phyloP scores from a whole-genome alignment of 2,797 vertebrate genomes.

The Nannoperca australis region DNA sequence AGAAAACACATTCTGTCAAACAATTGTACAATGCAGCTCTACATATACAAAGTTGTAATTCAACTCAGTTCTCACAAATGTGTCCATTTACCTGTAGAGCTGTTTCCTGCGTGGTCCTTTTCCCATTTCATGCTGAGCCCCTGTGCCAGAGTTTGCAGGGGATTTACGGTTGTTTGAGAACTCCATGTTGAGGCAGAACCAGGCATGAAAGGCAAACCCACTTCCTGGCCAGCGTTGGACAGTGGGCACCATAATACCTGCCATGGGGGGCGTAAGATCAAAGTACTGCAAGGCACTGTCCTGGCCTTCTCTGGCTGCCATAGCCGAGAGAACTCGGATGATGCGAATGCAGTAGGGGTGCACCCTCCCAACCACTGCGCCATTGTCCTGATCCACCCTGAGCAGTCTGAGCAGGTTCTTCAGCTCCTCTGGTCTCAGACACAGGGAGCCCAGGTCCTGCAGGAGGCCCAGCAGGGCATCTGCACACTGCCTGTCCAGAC shows the following conservation, averaged over 20 bases:
- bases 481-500: conserved; percentile 87
- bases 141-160: conserved; percentile 40
- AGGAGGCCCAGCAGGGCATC: conserved; percentile 91
- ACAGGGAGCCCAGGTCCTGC: conserved; percentile 90
- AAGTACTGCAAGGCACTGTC: conserved; percentile 92
- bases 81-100: conserved; percentile 90
- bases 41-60: background rate
- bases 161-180: conserved; percentile 64
- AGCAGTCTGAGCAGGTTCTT: conserved; percentile 89
- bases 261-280: conserved; percentile 94
- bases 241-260: conserved; percentile 96
- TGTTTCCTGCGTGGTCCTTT: conserved; percentile 91
- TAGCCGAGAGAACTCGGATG: conserved; percentile 90
- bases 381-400: conserved; percentile 72
- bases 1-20: conserved; percentile 18
- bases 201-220: conserved; percentile 94
- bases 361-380: conserved; percentile 28
- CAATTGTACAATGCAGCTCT: background rate
- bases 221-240: conserved; percentile 94
- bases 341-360: conserved; percentile 85
- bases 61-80: background rate
- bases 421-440: conserved; percentile 90
- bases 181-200: conserved; percentile 92
- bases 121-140: conserved; percentile 72
- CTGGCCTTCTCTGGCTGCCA: conserved; percentile 87